phyloP scores from a whole-genome alignment of 2,113 vertebrate species.

The Thryonomys swinderianus region DNA sequence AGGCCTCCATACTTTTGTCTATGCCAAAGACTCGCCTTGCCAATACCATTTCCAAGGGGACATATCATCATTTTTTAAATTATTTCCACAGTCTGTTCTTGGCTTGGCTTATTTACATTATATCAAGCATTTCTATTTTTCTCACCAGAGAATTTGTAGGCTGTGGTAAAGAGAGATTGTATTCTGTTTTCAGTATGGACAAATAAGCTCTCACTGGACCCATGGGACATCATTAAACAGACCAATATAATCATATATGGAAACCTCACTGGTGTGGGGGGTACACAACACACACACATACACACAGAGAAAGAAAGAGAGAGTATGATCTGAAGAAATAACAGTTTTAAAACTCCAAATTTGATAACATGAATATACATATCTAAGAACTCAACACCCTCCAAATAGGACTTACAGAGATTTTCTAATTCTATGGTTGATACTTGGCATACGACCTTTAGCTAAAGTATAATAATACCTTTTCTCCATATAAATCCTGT shows the following conservation, averaged over 20 bases:
- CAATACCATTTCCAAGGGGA: not conserved
- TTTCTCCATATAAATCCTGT: conserved; percentile 20
- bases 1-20: not conserved
- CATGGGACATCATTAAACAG: not conserved
- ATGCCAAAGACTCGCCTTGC: conserved; percentile 10
- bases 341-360: not conserved
- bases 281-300: not conserved
- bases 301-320: not conserved
- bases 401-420: not conserved
- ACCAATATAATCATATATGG: conserved; percentile 15
- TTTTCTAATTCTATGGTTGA: not conserved
- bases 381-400: conserved; percentile 5
- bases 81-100: not conserved
- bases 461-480: not conserved
- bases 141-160: not conserved
- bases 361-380: not conserved
- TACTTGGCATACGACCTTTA: not conserved
- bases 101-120: conserved; percentile 20
- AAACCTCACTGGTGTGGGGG: not conserved
- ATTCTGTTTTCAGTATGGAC: conserved; percentile 1
- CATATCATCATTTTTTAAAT: not conserved
- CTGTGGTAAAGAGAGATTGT: not conserved
- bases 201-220: not conserved
- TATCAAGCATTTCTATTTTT: not conserved
- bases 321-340: not conserved